Evolutionary conservation across 35 echinoderm and acorn worm species (phyloP).

Genomic region (Ptychodera flava): DNA sequence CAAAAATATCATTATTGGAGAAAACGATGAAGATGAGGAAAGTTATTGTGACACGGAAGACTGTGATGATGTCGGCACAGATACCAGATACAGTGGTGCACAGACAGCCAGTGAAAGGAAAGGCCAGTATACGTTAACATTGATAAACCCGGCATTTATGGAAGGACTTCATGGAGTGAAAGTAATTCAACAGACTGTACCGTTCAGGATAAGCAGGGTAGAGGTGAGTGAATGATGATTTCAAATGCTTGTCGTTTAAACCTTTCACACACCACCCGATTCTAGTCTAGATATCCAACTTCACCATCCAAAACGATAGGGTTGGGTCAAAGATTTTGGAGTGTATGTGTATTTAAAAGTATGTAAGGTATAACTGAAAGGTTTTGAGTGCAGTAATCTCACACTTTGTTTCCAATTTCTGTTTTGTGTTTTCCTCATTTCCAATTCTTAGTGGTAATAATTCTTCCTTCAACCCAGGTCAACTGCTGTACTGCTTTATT

Average conservation of each 20-base stretch:
- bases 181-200: constrained; percentile 64
- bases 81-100: constrained; percentile 2
- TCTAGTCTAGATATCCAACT: no score
- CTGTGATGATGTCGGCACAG: constrained; percentile 9
- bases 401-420: no score
- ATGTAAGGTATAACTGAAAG: no score
- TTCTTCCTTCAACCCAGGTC: no score
- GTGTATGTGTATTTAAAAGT: no score
- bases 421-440: no score
- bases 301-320: background rate
- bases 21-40: background rate
- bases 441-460: no score
- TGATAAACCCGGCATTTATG: constrained; percentile 75
- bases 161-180: constrained; percentile 59
- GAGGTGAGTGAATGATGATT: constrained; percentile 40
- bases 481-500: no score
- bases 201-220: constrained; percentile 82
- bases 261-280: no score
- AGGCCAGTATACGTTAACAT: constrained; percentile 45
- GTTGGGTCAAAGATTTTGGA: background rate
- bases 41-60: constrained; percentile 29
- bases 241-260: no score
- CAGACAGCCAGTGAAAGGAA: background rate
- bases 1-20: background rate
- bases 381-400: no score